A percentile compares a stretch with the other conserved stretches of the same genome.
Conservation (phyloP, 2,113 vertebrate genomes). For the Uropsilus gracilis region DNA sequence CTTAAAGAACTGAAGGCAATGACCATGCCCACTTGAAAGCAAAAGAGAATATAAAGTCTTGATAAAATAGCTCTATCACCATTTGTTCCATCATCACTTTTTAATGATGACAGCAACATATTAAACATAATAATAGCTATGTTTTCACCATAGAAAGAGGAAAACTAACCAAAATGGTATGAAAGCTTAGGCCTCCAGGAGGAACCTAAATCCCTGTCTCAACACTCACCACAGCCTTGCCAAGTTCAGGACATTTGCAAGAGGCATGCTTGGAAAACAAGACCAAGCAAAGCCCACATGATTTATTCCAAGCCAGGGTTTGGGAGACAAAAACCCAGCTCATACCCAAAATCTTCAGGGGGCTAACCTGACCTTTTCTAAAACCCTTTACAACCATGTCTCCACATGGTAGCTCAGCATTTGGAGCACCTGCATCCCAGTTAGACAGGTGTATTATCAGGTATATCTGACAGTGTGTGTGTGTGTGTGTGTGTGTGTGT, state of each 20-base stretch:
- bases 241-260: not conserved
- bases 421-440: not conserved
- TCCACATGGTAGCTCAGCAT: not conserved
- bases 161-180: not conserved
- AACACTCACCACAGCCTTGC: not conserved
- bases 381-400: not conserved
- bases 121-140: not conserved
- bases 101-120: not conserved
- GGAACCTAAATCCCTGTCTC: not conserved
- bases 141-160: not conserved
- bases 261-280: not conserved
- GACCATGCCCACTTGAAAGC: not conserved
- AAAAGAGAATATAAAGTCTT: slow-evolving; percentile 3
- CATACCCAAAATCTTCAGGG: not conserved
- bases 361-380: not conserved
- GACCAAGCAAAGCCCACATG: fast-evolving
- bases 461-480: not conserved
- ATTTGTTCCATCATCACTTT: not conserved
- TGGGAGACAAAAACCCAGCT: not conserved
- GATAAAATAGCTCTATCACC: not conserved
- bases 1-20: not conserved
- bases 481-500: not conserved
- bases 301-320: not conserved
- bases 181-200: not conserved
- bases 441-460: not conserved